Evolutionary conservation across 2,888 invertebrate species (phyloP), one percentile per base, ranked within the genome.

Genomic region (Molanna angustata): DNA sequence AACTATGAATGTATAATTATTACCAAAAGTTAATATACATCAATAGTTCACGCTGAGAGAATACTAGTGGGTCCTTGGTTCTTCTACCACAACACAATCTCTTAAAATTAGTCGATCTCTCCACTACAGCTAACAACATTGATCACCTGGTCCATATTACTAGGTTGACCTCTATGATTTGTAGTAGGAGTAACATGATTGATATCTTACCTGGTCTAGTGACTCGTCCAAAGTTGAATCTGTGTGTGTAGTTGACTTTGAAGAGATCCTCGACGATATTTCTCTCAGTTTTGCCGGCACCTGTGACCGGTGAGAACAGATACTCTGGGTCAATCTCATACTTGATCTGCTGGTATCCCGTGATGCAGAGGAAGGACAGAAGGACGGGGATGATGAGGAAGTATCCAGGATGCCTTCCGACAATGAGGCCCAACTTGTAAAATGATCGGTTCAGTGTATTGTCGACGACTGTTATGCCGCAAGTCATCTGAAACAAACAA

Each of bases 251-350:
- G 69, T 94, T 93, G 54, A 91, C 88, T 76, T 90, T 91, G 71
- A 94, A 94, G 65, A 83, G 80, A 61, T 83, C 80, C 66, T 94
- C 93, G 11, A 92, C 90, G 46, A 90, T 82, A 19, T 84, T 81
- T 61, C 94, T 79, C 67, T 94, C 94, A 40, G 78, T 69, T 71
- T 91, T 91, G 11, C 90, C 92, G 62, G 87, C 88, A 0, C 94
- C 94, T 64, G 89, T 86, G 60, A 90, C 79, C 0, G 94, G 94
- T 31, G 92, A 91, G 75, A 94, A 94, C 14, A 94, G 79, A 72
- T 94, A 94, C 69, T 94, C 94, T 1, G 94, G 94, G 70, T 94
- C 94, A 74, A 93, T 93, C 74, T 93, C 90, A 73, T 92, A 93
- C 67, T 86, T 77, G 54, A 94, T 80, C 68, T 83, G 80, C 72